phyloP scores from a whole-genome alignment of 2,113 vertebrate species.

The Gambusia holbrooki region DNA sequence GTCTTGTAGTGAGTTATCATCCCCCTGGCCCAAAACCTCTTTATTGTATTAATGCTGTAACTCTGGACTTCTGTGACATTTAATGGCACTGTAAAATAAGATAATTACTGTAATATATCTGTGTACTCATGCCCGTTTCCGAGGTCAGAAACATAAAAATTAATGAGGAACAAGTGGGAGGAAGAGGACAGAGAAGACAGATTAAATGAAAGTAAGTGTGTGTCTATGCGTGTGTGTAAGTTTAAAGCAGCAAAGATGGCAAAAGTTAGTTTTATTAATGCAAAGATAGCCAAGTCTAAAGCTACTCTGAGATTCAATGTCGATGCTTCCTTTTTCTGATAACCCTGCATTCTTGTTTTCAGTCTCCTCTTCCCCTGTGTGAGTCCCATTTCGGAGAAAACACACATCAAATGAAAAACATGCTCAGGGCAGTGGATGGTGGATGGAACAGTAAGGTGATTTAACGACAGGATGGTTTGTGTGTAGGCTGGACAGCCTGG shows the following conservation, averaged over 20 bases:
- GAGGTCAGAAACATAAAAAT: conserved; percentile 82
- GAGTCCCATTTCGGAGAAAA: conserved; percentile 67
- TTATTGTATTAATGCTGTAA: conserved; percentile 84
- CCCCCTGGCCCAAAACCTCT: conserved; percentile 74
- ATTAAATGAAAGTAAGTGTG: conserved; percentile 55
- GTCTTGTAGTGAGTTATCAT: conserved; percentile 72
- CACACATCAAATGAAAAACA: conserved; percentile 69
- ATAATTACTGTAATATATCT: conserved; percentile 86
- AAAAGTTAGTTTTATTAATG: conserved; percentile 68
- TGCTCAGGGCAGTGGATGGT: conserved; percentile 72
- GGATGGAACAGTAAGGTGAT: conserved; percentile 77
- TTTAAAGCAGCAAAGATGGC: conserved; percentile 48
- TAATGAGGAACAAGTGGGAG: conserved; percentile 75
- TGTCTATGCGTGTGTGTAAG: conserved; percentile 5
- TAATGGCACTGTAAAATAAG: conserved; percentile 83
- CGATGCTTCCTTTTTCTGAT: conserved; percentile 45
- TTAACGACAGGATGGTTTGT: conserved; percentile 75
- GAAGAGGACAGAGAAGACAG: conserved; percentile 52
- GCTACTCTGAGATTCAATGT: conserved; percentile 49
- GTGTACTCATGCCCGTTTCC: conserved; percentile 79
- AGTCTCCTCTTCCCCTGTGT: conserved; percentile 54
- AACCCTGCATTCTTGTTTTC: conserved; percentile 54
- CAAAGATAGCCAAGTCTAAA: conserved; percentile 35
- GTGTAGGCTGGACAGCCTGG: conserved; percentile 80
- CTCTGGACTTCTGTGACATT: conserved; percentile 78